Conservation (phyloP, 2,113 vertebrate genomes). For the Hoplias malabaricus region DNA sequence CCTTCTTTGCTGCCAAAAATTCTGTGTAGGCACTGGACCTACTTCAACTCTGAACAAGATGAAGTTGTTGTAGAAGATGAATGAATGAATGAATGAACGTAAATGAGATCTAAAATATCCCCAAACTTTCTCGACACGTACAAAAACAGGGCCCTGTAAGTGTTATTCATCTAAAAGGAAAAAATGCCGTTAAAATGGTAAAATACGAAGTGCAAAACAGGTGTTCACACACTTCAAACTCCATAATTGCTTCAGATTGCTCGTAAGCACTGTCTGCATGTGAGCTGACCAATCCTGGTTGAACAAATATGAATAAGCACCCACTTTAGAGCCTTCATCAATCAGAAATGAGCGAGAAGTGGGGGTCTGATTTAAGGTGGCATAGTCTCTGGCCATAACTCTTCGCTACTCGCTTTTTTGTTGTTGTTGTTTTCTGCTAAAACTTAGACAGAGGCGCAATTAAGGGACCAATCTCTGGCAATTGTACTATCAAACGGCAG, state of each 20-base stretch:
- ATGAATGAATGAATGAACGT: too few relatives aligned
- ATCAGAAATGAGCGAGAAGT: not conserved
- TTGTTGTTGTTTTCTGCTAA: not conserved
- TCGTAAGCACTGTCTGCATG: not conserved
- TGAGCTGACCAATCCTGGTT: not conserved
- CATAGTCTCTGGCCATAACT: not conserved
- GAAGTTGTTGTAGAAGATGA: too few relatives aligned
- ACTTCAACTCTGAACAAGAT: too few relatives aligned
- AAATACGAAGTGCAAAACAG: not conserved
- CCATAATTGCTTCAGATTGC: not conserved
- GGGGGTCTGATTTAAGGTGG: not conserved
- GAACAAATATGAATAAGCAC: not conserved
- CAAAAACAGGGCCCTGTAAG: too few relatives aligned
- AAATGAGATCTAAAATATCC: too few relatives aligned
- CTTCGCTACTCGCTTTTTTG: not conserved
- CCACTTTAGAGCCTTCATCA: not conserved
- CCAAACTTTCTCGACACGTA: too few relatives aligned
- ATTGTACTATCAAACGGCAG: slow-evolving; percentile 16
- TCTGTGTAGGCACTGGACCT: too few relatives aligned
- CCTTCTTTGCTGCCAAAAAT: too few relatives aligned
- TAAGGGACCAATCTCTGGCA: slow-evolving; percentile 28
- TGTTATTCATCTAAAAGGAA: too few relatives aligned
- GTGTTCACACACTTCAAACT: not conserved
- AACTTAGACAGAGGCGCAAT: slow-evolving; percentile 34
- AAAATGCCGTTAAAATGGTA: not conserved